These are phyloP conservation scores for Malachius bipustulatus DNA, from an alignment of 2,888 invertebrate species.

Conservation along the genomic window DNA sequence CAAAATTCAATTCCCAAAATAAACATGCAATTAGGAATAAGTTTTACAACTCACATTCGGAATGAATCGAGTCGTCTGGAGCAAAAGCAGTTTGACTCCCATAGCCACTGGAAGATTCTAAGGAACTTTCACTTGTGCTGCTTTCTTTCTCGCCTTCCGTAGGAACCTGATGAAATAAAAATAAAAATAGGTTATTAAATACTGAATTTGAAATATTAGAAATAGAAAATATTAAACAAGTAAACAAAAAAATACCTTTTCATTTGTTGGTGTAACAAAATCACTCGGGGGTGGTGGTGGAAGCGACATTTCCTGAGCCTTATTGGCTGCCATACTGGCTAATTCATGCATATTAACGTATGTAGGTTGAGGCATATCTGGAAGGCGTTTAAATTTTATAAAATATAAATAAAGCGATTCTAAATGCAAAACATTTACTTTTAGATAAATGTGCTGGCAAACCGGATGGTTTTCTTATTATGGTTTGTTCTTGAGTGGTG, in stretches of 20 bases:
- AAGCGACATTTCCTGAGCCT: conserved; percentile 50
- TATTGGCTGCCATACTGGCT: conserved; percentile 68
- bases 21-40: not conserved
- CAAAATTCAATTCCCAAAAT: too few relatives aligned
- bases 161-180: conserved; percentile 18
- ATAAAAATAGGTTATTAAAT: too few relatives aligned
- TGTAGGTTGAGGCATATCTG: conserved; percentile 54
- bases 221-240: conserved; percentile 18
- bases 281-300: conserved; percentile 46
- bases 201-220: too few relatives aligned
- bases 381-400: not conserved
- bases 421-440: conserved; percentile 37
- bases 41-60: conserved; percentile 21
- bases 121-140: conserved; percentile 60
- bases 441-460: conserved; percentile 67
- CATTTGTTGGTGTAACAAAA: conserved; percentile 29
- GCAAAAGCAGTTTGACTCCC: conserved; percentile 65
- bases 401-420: not conserved
- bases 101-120: conserved; percentile 66
- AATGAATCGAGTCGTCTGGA: conserved; percentile 38
- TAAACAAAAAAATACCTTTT: conserved; percentile 9
- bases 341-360: conserved; percentile 89
- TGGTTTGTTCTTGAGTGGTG: conserved; percentile 41
- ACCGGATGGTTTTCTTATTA: conserved; percentile 49
- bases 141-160: conserved; percentile 40